A percentile compares a stretch with the other conserved stretches of the same genome.
phyloP scores from a whole-genome alignment of 2,888 invertebrate genomes.

The Dolichopus griseipennis region DNA sequence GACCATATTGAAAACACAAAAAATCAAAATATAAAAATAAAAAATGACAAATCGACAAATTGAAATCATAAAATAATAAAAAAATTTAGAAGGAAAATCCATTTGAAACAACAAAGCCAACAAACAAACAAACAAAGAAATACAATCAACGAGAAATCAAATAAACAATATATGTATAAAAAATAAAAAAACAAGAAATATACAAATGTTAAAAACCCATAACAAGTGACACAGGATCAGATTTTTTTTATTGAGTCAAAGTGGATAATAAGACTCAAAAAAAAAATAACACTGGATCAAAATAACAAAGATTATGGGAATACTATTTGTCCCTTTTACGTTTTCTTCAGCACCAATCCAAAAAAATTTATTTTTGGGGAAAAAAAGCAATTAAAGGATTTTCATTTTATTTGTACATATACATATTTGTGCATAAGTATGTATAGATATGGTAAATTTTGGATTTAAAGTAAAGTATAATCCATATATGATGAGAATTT shows the following conservation, averaged over 20 bases:
- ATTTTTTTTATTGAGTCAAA: slow-evolving; percentile 6
- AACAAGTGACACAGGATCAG: slow-evolving; percentile 1
- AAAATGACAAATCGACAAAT: not conserved
- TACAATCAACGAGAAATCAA: no score
- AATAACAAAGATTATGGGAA: not conserved
- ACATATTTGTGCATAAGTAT: no score
- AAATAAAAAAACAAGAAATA: not conserved
- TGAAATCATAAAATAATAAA: slow-evolving; percentile 2
- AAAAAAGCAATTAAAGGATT: not conserved
- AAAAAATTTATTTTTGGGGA: not conserved
- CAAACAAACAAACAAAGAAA: no score
- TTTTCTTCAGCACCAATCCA: not conserved
- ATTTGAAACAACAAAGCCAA: no score
- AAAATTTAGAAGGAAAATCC: no score
- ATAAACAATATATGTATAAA: not conserved
- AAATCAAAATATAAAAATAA: not conserved
- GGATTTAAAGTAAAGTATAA: no score
- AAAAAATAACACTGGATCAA: not conserved
- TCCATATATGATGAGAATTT: no score
- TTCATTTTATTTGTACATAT: not conserved
- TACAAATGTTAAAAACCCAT: not conserved
- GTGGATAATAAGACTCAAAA: not conserved
- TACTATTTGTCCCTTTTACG: not conserved
- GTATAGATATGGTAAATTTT: no score
- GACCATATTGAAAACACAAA: slow-evolving; percentile 56